These are phyloP conservation scores for Acleris cristana DNA, from an alignment of 2,888 invertebrate genomes.

Conservation along the genomic window DNA sequence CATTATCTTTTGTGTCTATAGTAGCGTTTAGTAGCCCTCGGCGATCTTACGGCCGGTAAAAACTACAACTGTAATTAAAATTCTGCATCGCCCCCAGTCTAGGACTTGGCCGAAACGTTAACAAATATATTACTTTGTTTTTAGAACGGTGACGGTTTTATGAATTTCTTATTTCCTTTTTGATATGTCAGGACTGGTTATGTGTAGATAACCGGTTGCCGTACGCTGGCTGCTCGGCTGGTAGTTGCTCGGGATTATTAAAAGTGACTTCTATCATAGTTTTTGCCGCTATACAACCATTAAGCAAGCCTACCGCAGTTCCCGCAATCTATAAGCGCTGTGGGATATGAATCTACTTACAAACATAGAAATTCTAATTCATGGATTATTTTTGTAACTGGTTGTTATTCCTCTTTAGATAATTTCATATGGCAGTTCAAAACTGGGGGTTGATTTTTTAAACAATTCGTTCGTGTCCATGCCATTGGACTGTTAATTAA, in stretches of 20 bases:
- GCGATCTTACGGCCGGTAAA: constrained; percentile 73
- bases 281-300: constrained; percentile 34
- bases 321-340: constrained; percentile 9
- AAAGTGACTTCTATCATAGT: constrained; percentile 35
- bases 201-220: constrained; percentile 26
- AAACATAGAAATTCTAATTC: background rate
- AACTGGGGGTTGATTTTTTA: no score
- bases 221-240: constrained; percentile 15
- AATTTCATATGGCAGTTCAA: no score
- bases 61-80: constrained; percentile 61
- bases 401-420: no score
- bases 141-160: constrained; percentile 60
- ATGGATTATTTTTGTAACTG: no score
- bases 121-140: constrained; percentile 66
- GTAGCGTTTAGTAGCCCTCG: constrained; percentile 79
- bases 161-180: constrained; percentile 55
- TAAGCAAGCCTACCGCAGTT: constrained; percentile 34
- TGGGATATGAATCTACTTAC: constrained; percentile 3
- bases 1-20: constrained; percentile 73
- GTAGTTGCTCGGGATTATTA: constrained; percentile 30
- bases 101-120: constrained; percentile 58
- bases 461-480: no score
- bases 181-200: constrained; percentile 24
- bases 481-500: no score
- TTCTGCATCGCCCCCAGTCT: constrained; percentile 59